Evolutionary conservation across 2,797 vertebrate species (phyloP).

Genomic region (Rhynchotus rufescens): DNA sequence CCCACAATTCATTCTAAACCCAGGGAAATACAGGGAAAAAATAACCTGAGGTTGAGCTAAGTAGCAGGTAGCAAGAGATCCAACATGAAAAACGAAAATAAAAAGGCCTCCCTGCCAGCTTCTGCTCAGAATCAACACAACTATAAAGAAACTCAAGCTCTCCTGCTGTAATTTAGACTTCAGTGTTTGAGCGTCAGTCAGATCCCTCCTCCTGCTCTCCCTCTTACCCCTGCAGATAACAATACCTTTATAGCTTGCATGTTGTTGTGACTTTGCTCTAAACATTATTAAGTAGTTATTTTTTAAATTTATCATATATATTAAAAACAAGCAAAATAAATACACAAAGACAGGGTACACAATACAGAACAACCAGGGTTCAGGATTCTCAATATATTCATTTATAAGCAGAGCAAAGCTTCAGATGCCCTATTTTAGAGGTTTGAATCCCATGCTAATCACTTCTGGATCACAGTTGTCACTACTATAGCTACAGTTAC

Average conservation of each 20-base stretch:
- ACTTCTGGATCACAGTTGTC: not conserved
- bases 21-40: not conserved
- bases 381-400: not conserved
- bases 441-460: not conserved
- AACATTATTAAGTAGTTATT: slow-evolving; percentile 1
- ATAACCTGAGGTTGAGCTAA: not conserved
- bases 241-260: not conserved
- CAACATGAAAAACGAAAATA: not conserved
- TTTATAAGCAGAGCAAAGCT: not conserved
- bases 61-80: not conserved
- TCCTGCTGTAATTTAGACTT: not conserved
- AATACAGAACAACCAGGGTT: not conserved
- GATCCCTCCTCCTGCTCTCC: not conserved
- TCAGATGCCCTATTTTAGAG: not conserved
- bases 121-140: not conserved
- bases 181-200: not conserved
- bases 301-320: not conserved
- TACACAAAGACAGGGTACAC: too few relatives aligned
- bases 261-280: not conserved
- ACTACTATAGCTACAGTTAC: not conserved
- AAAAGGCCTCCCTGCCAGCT: not conserved
- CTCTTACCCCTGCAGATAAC: too few relatives aligned
- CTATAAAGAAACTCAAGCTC: rapidly evolving
- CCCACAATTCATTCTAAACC: not conserved
- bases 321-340: not conserved